Evolutionary conservation across 2,113 vertebrate genomes (phyloP).

Genomic region (Chiloscyllium plagiosum): DNA sequence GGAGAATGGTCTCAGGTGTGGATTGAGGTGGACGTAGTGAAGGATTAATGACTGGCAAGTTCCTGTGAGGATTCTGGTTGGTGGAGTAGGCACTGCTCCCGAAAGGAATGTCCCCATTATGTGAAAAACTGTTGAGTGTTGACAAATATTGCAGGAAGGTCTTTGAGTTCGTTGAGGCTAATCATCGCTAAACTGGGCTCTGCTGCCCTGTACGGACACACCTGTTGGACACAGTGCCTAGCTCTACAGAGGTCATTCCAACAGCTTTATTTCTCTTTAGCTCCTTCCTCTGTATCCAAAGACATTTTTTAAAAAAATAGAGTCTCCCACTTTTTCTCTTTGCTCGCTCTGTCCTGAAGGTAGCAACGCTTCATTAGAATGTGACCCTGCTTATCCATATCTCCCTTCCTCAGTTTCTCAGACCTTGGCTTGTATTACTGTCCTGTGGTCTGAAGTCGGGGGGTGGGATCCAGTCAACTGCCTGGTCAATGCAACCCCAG

Average conservation of each 20-base stretch:
- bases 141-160: too few relatives aligned
- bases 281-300: background rate
- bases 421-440: background rate
- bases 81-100: too few relatives aligned
- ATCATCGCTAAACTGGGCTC: too few relatives aligned
- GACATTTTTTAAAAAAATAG: too few relatives aligned
- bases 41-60: too few relatives aligned
- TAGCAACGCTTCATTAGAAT: background rate
- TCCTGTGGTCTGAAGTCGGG: background rate
- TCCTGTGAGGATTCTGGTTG: too few relatives aligned
- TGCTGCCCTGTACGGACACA: background rate
- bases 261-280: background rate
- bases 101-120: too few relatives aligned
- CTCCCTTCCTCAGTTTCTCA: background rate
- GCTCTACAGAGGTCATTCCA: too few relatives aligned
- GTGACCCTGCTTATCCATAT: background rate
- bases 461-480: background rate
- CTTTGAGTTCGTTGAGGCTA: background rate
- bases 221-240: background rate
- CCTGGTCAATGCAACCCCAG: background rate
- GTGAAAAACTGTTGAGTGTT: too few relatives aligned
- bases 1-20: too few relatives aligned
- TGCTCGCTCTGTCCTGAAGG: background rate
- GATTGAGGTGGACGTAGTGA: too few relatives aligned
- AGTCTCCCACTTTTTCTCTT: background rate